phyloP scores from a whole-genome alignment of 2,888 invertebrate species.

The Osmoderma eremita region DNA sequence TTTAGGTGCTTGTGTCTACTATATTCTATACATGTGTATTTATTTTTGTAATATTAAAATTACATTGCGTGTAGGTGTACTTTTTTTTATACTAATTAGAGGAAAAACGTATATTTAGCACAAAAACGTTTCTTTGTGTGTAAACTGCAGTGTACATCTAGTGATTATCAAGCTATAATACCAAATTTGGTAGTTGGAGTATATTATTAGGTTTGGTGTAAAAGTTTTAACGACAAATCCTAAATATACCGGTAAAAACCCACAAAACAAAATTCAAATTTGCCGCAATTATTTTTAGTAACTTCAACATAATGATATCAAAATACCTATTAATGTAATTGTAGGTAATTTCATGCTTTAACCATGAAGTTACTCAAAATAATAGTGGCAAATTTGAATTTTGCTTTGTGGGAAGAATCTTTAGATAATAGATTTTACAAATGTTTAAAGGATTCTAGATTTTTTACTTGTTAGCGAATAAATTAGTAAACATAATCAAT shows the following conservation, averaged over 20 bases:
- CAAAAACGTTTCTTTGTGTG: constrained; percentile 37
- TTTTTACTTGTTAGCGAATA: constrained; percentile 42
- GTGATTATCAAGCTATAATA: constrained; percentile 44
- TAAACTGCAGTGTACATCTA: constrained; percentile 41
- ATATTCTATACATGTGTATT: constrained; percentile 36
- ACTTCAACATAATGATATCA: too few species aligned
- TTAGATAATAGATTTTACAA: constrained; percentile 28
- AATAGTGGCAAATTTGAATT: too few species aligned
- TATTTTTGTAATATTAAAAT: constrained; percentile 37
- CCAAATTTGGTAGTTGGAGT: constrained; percentile 46
- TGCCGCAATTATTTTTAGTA: too few species aligned
- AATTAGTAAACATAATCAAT: constrained; percentile 31
- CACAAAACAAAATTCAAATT: too few species aligned
- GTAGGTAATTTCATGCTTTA: too few species aligned
- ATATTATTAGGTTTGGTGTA: constrained; percentile 39
- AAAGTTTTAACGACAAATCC: constrained; percentile 34
- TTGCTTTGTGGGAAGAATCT: too few species aligned
- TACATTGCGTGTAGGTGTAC: constrained; percentile 22
- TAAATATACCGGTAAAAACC: constrained; percentile 35
- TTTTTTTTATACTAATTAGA: constrained; percentile 36
- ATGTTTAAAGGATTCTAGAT: constrained; percentile 34
- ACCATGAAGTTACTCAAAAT: too few species aligned
- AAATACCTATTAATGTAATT: too few species aligned
- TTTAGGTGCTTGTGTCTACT: constrained; percentile 20
- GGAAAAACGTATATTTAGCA: constrained; percentile 25